phyloP scores from a whole-genome alignment of 2,113 vertebrate genomes.

The Oenanthe oenanthe region DNA sequence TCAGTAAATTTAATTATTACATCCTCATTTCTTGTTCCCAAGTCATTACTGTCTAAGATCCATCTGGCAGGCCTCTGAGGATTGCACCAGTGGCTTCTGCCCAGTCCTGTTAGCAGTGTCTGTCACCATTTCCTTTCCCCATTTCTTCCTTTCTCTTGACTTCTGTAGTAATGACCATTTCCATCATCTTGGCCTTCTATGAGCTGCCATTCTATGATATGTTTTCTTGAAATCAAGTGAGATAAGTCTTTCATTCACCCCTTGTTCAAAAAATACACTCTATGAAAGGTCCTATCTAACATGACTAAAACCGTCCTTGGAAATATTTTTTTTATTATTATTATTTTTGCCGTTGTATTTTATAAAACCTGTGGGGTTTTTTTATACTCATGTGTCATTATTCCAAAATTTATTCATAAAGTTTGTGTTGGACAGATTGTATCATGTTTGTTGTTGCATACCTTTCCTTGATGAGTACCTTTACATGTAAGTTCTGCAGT shows the following conservation, averaged over 20 bases:
- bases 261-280: not conserved
- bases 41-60: not conserved
- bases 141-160: not conserved
- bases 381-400: not conserved
- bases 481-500: not conserved
- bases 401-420: not conserved
- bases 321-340: fast-evolving
- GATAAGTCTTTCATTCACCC: not conserved
- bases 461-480: not conserved
- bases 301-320: not conserved
- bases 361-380: not conserved
- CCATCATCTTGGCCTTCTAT: not conserved
- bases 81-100: not conserved
- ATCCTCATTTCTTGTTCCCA: not conserved
- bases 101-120: not conserved
- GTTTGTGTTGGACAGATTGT: not conserved
- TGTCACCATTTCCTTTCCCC: not conserved
- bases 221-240: not conserved
- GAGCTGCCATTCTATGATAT: not conserved
- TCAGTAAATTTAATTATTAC: not conserved
- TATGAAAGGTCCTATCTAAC: not conserved
- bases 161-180: not conserved
- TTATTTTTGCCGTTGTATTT: not conserved
- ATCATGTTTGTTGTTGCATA: not conserved
- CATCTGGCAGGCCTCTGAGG: not conserved